Base-by-base conservation (phyloP, 1,140 invertebrate species). In the Bombus waltoni region DNA sequence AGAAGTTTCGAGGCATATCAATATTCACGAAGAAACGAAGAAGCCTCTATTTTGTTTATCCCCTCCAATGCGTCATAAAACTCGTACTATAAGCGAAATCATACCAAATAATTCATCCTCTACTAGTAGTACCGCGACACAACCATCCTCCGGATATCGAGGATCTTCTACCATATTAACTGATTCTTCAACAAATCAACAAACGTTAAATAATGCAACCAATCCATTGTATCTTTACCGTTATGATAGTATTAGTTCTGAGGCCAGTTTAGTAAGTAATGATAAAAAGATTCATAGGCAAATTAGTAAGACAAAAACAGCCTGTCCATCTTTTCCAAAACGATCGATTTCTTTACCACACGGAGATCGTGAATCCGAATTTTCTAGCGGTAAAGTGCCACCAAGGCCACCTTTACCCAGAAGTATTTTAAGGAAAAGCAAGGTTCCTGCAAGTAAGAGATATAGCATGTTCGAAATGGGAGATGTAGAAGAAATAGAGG, bases 141-240 rank as follows among this genome's bases (percentile, higher is more conserved):
- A 96, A 87, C 97, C 97, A 4, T 98, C 97, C 66, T 98, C 97
- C 1, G 98, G 98, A 32, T 98, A 98, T 91, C 95, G 98, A 89
- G 98, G 98, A 68, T 98, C 98, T 0, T 98, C 98, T 0, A 98
- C 97, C 8, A 97, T 98, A 92, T 94, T 98, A 10, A 97, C 97
- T 6, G 97, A 98, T 91, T 98, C 97, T 28, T 97, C 96, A 22
- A 96, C 94, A 88, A 97, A 97, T 77, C 94, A 94, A 32, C 93
- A 93, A 96, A 96, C 92, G 96, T 96, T 85, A 2, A 80, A 96
- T 94, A 84, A 92, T 44, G 92, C 94, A 44, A 95, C 95, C 53
- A 97, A 97, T 95, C 97, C 97, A 11, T 94, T 98, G 62, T 98
- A 98, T 95, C 96, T 98, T 1, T 98, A 98, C 94, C 97, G 97